Percentiles rank a stretch among this genome's conserved stretches.
phyloP scores from a whole-genome alignment of 2,113 vertebrate genomes.

The Rattus norvegicus region DNA sequence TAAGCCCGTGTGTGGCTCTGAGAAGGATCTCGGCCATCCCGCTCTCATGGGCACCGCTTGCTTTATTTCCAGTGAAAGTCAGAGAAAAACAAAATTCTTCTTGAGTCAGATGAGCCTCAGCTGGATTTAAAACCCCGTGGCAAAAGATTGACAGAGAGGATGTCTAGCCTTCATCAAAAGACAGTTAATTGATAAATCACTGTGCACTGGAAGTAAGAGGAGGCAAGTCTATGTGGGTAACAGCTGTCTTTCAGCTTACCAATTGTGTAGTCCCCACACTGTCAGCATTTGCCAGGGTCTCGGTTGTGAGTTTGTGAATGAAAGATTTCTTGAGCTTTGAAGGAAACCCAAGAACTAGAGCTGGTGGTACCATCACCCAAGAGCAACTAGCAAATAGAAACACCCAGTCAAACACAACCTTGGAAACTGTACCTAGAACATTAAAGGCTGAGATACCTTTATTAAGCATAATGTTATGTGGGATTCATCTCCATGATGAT shows the following conservation, averaged over 20 bases:
- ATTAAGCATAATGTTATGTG: background rate
- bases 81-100: conserved; percentile 29
- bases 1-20: conserved; percentile 34
- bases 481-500: no score
- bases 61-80: conserved; percentile 58
- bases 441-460: background rate
- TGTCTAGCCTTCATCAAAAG: background rate
- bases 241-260: background rate
- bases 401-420: background rate
- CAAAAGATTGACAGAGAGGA: background rate
- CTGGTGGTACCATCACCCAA: background rate
- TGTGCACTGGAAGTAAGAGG: background rate
- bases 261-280: background rate
- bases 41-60: conserved; percentile 7
- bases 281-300: background rate
- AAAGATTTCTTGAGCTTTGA: background rate
- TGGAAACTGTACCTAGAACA: background rate
- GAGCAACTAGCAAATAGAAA: background rate
- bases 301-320: background rate
- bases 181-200: background rate
- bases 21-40: conserved; percentile 42
- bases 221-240: background rate
- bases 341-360: background rate
- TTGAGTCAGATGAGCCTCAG: conserved; percentile 39
- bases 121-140: background rate